These are phyloP conservation scores for Chitala chitala DNA, from an alignment of 2,113 vertebrate species.

Conservation along the genomic window DNA sequence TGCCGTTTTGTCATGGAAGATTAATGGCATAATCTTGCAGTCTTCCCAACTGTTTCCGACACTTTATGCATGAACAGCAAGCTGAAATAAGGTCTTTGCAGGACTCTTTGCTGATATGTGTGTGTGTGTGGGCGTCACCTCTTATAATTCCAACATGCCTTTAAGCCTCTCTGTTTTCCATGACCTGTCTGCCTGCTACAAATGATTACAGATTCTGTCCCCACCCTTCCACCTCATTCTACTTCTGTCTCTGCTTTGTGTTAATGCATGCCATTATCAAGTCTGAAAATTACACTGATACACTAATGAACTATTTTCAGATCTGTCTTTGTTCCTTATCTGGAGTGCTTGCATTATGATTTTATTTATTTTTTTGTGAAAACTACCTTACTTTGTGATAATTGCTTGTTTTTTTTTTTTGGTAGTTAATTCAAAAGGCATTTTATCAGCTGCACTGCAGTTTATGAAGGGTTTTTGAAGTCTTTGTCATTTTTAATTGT, in stretches of 20 bases:
- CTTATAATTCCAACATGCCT: conserved; percentile 15
- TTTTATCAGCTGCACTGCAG: too few relatives aligned
- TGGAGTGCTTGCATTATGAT: neutral
- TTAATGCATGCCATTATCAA: conserved; percentile 1
- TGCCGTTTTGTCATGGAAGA: conserved; percentile 29
- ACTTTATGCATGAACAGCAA: conserved; percentile 24
- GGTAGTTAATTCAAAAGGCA: too few relatives aligned
- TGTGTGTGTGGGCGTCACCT: neutral
- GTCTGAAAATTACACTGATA: neutral
- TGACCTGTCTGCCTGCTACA: conserved; percentile 12
- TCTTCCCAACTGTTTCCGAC: conserved; percentile 22
- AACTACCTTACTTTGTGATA: neutral
- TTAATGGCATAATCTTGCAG: conserved; percentile 25
- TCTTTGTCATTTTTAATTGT: too few relatives aligned
- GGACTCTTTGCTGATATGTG: conserved; percentile 9
- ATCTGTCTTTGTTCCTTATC: neutral
- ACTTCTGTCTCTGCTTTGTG: neutral
- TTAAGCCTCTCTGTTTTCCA: conserved; percentile 12
- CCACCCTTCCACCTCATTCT: neutral
- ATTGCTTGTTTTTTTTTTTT: too few relatives aligned
- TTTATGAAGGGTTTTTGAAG: too few relatives aligned
- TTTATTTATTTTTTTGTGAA: neutral
- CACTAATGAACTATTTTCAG: neutral
- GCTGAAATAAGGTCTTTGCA: conserved; percentile 1
- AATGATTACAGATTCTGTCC: conserved; percentile 19